phyloP scores from a whole-genome alignment of 2,797 vertebrate genomes.

The Syndactyla subalaris region DNA sequence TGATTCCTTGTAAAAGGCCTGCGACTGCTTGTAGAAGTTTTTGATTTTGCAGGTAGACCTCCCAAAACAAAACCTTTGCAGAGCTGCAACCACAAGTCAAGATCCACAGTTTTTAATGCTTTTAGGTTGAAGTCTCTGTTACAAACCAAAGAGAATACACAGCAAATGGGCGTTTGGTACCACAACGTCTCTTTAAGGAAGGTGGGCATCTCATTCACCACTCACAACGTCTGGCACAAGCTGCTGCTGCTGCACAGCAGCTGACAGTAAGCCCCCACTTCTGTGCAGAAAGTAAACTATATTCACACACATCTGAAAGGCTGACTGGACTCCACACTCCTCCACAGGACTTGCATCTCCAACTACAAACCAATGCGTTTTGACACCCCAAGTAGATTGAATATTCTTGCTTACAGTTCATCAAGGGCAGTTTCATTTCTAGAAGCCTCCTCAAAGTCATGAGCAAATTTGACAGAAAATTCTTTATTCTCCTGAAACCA shows the following conservation, averaged over 20 bases:
- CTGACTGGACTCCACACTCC: neutral
- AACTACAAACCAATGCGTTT: neutral
- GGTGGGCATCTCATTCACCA: neutral
- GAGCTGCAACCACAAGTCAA: neutral
- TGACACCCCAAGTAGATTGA: neutral
- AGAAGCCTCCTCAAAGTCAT: neutral
- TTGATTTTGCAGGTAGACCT: neutral
- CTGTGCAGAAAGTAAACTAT: neutral
- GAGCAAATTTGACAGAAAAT: neutral
- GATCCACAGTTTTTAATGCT: constrained; percentile 7
- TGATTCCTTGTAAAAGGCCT: neutral
- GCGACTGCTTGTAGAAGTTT: neutral
- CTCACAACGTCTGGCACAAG: neutral
- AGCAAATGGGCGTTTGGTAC: neutral
- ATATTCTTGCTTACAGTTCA: neutral
- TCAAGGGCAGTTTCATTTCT: neutral
- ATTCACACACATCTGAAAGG: neutral
- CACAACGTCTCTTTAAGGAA: neutral
- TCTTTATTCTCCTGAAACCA: neutral
- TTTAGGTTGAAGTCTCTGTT: neutral
- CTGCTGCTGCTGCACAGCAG: neutral
- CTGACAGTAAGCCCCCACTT: neutral
- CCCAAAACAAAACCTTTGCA: neutral
- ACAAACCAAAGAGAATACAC: neutral
- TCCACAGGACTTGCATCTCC: neutral